Evolutionary conservation across 1,140 invertebrate genomes (phyloP).

Genomic region (Trypoxylus dichotomus): DNA sequence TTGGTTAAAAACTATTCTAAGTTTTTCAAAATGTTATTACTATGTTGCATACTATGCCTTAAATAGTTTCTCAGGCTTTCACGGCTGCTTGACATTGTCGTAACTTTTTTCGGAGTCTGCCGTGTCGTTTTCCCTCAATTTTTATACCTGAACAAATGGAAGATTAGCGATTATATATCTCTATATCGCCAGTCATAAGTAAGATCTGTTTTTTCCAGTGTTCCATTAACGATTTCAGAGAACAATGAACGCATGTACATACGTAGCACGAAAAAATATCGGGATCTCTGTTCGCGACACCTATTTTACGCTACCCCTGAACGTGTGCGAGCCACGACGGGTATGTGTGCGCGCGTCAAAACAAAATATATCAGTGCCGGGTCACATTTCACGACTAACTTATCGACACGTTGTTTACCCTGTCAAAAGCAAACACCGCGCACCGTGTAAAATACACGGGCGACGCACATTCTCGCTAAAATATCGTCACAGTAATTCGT

Average conservation of each 20-base stretch:
- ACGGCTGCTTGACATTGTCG: too few relatives aligned
- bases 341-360: constrained; percentile 34
- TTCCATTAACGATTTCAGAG: too few relatives aligned
- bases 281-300: neutral
- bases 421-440: constrained; percentile 36
- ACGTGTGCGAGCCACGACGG: neutral
- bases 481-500: constrained; percentile 25
- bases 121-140: too few relatives aligned
- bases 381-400: constrained; percentile 38
- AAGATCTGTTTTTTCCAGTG: too few relatives aligned
- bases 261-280: neutral
- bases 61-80: too few relatives aligned
- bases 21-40: too few relatives aligned
- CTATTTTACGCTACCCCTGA: neutral
- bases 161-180: too few relatives aligned
- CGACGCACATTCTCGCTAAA: neutral
- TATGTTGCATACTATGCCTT: too few relatives aligned
- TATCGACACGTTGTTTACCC: constrained; percentile 40
- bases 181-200: too few relatives aligned
- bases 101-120: too few relatives aligned
- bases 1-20: too few relatives aligned
- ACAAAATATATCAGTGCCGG: constrained; percentile 40
- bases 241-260: neutral
- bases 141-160: too few relatives aligned
- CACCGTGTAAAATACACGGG: neutral